Evolutionary conservation across 2,797 vertebrate species (phyloP).

Genomic region (Zalophus californianus): DNA sequence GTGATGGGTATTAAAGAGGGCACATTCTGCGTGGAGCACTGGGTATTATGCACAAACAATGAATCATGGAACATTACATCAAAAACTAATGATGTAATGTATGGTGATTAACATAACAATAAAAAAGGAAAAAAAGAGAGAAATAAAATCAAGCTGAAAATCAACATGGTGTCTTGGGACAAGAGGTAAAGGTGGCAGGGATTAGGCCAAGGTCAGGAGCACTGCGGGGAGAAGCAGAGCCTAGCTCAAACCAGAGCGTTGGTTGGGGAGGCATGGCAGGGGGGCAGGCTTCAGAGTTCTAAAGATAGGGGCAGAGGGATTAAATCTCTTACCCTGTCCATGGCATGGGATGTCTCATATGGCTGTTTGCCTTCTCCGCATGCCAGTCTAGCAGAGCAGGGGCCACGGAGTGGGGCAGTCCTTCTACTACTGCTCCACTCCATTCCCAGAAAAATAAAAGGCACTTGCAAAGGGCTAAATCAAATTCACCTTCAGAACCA

Average conservation of each 20-base stretch:
- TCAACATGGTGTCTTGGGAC: neutral
- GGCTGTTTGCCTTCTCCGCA: neutral
- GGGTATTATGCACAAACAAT: too few relatives aligned
- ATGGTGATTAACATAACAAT: too few relatives aligned
- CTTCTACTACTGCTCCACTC: neutral
- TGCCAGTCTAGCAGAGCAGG: neutral
- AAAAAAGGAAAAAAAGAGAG: neutral
- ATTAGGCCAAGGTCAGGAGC: neutral
- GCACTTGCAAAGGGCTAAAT: conserved; percentile 49
- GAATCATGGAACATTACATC: too few relatives aligned
- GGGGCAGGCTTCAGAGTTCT: neutral
- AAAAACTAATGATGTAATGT: too few relatives aligned
- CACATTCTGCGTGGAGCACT: too few relatives aligned
- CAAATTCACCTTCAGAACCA: conserved; percentile 60
- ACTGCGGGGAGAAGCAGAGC: neutral
- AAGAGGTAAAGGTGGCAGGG: neutral
- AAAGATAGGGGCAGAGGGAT: neutral
- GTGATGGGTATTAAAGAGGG: too few relatives aligned
- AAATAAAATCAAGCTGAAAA: conserved; percentile 36
- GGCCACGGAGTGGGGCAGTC: neutral
- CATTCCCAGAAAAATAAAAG: conserved; percentile 44
- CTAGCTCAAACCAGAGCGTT: neutral
- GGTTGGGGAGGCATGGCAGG: neutral
- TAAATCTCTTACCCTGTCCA: neutral
- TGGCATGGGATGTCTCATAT: neutral